These are phyloP conservation scores for Epinotia ramella DNA, from an alignment of 2,888 invertebrate genomes.

Conservation along the genomic window DNA sequence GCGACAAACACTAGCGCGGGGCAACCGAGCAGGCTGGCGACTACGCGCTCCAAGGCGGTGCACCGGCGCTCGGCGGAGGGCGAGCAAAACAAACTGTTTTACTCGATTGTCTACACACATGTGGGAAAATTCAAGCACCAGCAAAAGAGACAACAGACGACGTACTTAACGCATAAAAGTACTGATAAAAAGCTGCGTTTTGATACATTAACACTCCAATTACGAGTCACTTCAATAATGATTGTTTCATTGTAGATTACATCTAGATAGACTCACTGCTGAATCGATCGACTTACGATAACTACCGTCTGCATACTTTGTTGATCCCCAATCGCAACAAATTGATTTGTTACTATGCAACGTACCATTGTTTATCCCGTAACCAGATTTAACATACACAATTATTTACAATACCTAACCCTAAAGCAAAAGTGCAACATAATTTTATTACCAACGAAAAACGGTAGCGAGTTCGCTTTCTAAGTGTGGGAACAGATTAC, in stretches of 20 bases:
- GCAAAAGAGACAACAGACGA: slow-evolving; percentile 66
- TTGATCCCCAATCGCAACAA: neutral
- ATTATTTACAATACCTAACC: neutral
- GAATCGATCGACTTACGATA: neutral
- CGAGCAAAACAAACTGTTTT: slow-evolving; percentile 73
- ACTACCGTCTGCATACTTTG: neutral
- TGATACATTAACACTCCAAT: neutral
- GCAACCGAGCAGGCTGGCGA: slow-evolving; percentile 67
- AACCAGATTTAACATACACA: neutral
- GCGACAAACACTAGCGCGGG: slow-evolving; percentile 67
- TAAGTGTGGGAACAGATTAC: slow-evolving; percentile 66
- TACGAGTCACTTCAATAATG: neutral
- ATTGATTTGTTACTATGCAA: neutral
- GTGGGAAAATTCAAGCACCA: slow-evolving; percentile 76
- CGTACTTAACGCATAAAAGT: slow-evolving; percentile 50
- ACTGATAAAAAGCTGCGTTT: slow-evolving; percentile 40
- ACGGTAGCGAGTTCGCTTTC: slow-evolving; percentile 54
- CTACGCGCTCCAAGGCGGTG: slow-evolving; percentile 63
- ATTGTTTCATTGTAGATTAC: slow-evolving; percentile 3
- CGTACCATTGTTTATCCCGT: neutral
- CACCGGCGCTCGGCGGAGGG: slow-evolving; percentile 61
- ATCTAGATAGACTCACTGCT: slow-evolving; percentile 3
- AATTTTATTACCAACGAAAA: slow-evolving; percentile 16
- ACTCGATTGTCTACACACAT: slow-evolving; percentile 67
- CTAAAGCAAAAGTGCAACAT: slow-evolving; percentile 6